Evolutionary conservation across 2,888 invertebrate species (phyloP), one percentile per base, ranked within the genome.

Genomic region (Dromius quadrimaculatus): DNA sequence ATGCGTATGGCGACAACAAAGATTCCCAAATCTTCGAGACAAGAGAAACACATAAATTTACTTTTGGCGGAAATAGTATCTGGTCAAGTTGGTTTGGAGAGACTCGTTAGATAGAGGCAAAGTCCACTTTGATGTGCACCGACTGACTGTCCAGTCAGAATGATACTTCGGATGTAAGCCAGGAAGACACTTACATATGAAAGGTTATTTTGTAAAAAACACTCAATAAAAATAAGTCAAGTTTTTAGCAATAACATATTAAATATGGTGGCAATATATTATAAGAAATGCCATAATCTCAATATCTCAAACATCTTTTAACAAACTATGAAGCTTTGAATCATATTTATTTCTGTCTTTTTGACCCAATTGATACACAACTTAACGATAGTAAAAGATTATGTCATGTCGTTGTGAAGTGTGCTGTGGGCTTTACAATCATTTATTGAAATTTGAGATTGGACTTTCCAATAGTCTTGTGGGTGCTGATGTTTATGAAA

Each of bases 11-110:
- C 36, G 50, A 36, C 59, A 59, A 59, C 59, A 59, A 59, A 59
- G 59, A 36, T 17, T 4, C 59, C 36, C 13, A 17, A 23, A 54
- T 54, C 50, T 54, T 23, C 15, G 50, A 15, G 50, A 8, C 23
- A 28, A 28, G 50, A 54, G 65, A 34, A 50, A 32, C 34, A 47
- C 66, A 66, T 66, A 66, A 66, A 66, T 66, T 66, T 66, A 38
- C 38, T 66, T 66, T 66, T 66, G 66, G 66, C 66, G 66, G 66
- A 66, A 66, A 66, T 66, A 32, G 66, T 66, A 36, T 54, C 66
- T 66, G 66, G 66, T 50, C 66, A 66, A 66, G 20, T n/a, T 34
- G 59, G 59, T 23, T 36, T 28, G 23, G 50, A 13, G 59, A 59
- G 36, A 4, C 59, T 59, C 59, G 50, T 54, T 54, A 54, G 50